These are phyloP conservation scores for Aphidoletes aphidimyza DNA, from an alignment of 2,888 invertebrate species.

Conservation along the genomic window DNA sequence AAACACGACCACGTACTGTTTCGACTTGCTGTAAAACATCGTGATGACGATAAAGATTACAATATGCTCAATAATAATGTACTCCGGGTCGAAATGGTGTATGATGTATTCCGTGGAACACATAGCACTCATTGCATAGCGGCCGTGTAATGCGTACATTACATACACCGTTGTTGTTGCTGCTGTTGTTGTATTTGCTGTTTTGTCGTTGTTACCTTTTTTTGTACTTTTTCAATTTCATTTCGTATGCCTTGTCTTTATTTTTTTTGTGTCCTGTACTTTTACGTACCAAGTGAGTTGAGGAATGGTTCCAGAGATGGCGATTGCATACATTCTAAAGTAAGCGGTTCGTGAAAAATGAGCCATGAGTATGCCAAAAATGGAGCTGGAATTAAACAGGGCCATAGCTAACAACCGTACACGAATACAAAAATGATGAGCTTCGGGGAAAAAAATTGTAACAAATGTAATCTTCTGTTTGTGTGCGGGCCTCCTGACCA, in stretches of 20 bases:
- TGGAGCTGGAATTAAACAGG: background rate
- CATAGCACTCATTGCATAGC: background rate
- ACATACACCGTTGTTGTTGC: background rate
- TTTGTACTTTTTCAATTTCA: constrained; percentile 4
- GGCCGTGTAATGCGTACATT: constrained; percentile 47
- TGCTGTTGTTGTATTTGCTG: background rate
- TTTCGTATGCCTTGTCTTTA: background rate
- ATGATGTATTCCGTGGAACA: background rate
- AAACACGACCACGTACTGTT: constrained; percentile 54
- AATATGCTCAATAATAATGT: constrained; percentile 53
- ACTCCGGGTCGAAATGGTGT: constrained; percentile 40
- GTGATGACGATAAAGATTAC: constrained; percentile 53
- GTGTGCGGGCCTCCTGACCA: no score
- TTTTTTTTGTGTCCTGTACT: background rate
- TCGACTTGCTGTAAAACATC: constrained; percentile 27
- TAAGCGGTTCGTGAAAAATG: constrained; percentile 7
- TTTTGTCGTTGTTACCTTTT: background rate
- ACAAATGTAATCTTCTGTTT: constrained; percentile 54
- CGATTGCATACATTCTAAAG: constrained; percentile 34
- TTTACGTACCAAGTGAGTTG: background rate
- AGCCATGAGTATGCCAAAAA: background rate
- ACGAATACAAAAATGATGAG: background rate
- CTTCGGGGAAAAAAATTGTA: constrained; percentile 10
- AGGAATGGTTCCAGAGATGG: background rate
- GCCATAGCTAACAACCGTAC: background rate